These are phyloP conservation scores for Empis stercorea DNA, from an alignment of 2,888 invertebrate genomes.

Conservation along the genomic window DNA sequence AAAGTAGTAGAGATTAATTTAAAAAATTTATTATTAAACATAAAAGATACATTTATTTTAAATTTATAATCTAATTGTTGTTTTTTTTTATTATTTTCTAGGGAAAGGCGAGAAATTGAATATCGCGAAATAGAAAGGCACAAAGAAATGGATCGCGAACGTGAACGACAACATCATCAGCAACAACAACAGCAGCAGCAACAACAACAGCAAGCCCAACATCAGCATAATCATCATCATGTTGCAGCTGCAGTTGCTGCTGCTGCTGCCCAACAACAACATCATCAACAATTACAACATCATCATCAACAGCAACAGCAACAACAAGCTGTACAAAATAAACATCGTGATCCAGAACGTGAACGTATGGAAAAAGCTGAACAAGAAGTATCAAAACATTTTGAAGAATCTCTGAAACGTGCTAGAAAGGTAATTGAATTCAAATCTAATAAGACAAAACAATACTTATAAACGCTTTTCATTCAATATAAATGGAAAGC, in stretches of 20 bases:
- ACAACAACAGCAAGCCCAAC: slow-evolving; percentile 1
- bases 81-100: not conserved
- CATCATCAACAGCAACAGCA: not conserved
- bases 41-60: no score
- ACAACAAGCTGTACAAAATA: not conserved
- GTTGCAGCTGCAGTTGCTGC: no score
- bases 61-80: no score
- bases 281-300: not conserved
- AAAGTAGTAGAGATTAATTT: no score
- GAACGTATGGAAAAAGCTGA: slow-evolving; percentile 44
- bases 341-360: slow-evolving; percentile 16
- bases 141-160: slow-evolving; percentile 2
- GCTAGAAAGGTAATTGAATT: slow-evolving; percentile 2
- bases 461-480: no score
- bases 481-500: no score
- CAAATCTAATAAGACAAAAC: not conserved
- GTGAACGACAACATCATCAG: slow-evolving; percentile 1
- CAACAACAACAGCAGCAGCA: slow-evolving; percentile 3
- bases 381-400: slow-evolving; percentile 73
- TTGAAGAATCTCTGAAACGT: slow-evolving; percentile 61
- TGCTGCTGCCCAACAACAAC: not conserved
- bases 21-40: no score
- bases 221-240: not conserved
- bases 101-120: not conserved
- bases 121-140: slow-evolving; percentile 1